A percentile compares a stretch with the other conserved stretches of the same genome.
These are phyloP conservation scores for Virgularia gustaviana DNA, from an alignment of 92 coral and sea anemone genomes.

Conservation along the genomic window DNA sequence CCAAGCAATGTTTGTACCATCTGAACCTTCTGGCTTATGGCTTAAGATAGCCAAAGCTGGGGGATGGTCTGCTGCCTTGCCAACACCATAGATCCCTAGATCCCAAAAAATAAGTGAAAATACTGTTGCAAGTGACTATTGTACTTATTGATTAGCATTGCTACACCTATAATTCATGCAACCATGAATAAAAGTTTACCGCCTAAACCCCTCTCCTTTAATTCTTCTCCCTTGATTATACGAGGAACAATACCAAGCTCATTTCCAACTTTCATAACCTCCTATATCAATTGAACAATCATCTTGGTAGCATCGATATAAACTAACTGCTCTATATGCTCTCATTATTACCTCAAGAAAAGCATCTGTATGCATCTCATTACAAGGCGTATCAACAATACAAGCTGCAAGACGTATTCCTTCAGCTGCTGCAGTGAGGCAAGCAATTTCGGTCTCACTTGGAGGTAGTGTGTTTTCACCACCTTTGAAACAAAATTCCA, in stretches of 20 bases:
- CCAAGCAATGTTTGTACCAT: constrained; percentile 87
- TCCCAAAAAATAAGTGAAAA: background rate
- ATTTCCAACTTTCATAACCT: constrained; percentile 72
- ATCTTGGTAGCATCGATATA: too few species aligned
- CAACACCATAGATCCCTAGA: constrained; percentile 88
- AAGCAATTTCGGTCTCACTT: constrained; percentile 64
- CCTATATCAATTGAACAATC: constrained; percentile 63
- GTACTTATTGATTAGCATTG: too few species aligned
- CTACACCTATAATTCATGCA: too few species aligned
- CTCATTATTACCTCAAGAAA: constrained; percentile 67
- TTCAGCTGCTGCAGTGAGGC: constrained; percentile 74
- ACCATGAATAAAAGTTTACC: constrained; percentile 58
- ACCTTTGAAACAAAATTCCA: constrained; percentile 78
- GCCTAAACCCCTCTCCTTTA: constrained; percentile 75
- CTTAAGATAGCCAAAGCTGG: constrained; percentile 89
- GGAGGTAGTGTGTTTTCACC: constrained; percentile 54
- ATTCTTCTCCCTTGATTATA: constrained; percentile 80
- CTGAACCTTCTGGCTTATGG: constrained; percentile 63
- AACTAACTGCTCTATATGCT: too few species aligned
- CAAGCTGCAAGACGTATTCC: constrained; percentile 82
- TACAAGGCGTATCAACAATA: constrained; percentile 89
- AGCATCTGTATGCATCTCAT: constrained; percentile 86
- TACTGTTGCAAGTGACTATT: background rate
- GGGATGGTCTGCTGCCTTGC: constrained; percentile 83
- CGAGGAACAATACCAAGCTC: constrained; percentile 78